phyloP scores from a whole-genome alignment of 23 tunicate genomes.

The Oikopleura vanhoeffeni region DNA sequence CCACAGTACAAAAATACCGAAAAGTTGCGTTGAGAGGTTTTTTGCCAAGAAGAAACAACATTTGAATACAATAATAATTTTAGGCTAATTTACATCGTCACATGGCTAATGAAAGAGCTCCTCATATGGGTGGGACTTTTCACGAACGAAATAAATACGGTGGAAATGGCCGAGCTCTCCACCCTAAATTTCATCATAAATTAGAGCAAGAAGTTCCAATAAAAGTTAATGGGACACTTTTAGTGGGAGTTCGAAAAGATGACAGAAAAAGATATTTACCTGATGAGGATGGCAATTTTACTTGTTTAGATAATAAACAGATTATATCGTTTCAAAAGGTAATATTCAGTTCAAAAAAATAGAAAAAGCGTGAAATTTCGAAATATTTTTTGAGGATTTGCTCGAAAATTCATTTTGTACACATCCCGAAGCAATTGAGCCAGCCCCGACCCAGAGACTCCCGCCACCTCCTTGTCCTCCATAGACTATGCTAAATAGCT shows the following conservation, averaged over 20 bases:
- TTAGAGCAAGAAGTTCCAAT: slow-evolving; percentile 74
- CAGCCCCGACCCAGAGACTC: too few species aligned
- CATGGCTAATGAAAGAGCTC: background rate
- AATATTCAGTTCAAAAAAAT: too few species aligned
- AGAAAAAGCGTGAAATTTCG: too few species aligned
- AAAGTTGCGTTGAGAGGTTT: too few species aligned
- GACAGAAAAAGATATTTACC: slow-evolving; percentile 27
- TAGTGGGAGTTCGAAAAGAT: slow-evolving; percentile 66
- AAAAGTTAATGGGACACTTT: slow-evolving; percentile 84
- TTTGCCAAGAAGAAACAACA: too few species aligned
- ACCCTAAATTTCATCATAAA: slow-evolving; percentile 77
- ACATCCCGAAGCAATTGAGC: too few species aligned
- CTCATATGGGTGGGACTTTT: background rate
- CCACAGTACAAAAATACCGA: too few species aligned
- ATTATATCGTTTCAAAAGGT: background rate
- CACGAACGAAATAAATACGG: slow-evolving; percentile 15
- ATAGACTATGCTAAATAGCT: too few species aligned
- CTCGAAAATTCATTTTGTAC: too few species aligned
- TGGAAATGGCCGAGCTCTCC: slow-evolving; percentile 16
- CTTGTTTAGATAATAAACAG: background rate
- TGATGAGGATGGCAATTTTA: background rate
- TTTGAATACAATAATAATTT: too few species aligned
- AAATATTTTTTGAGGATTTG: too few species aligned
- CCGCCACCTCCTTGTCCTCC: too few species aligned
- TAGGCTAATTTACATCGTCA: slow-evolving; percentile 10